Conservation (phyloP, 1,140 invertebrate species). For the Drosophila kohkoa region DNA sequence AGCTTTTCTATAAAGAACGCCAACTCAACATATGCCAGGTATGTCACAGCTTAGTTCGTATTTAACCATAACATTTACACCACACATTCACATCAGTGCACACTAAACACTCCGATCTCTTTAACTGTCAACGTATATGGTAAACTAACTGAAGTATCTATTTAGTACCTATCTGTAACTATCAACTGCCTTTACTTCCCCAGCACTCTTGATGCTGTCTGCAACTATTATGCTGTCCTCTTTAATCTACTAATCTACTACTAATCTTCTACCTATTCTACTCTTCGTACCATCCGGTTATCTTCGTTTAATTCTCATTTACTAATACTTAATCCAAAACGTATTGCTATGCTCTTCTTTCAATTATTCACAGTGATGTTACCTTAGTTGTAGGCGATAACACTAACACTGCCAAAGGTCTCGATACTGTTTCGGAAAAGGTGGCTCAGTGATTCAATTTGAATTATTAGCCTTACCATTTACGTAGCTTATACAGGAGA, state of each 20-base stretch:
- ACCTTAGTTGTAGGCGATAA: conserved; percentile 77
- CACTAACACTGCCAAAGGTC: conserved; percentile 60
- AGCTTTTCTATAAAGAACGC: conserved; percentile 81
- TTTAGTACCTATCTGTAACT: conserved; percentile 28
- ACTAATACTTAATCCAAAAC: conserved; percentile 63
- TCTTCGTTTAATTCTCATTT: conserved; percentile 23
- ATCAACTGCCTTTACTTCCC: conserved; percentile 25
- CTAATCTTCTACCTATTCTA: conserved; percentile 7
- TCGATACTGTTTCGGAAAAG: conserved; percentile 80
- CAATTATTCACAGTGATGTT: conserved; percentile 78
- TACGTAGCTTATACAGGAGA: conserved; percentile 35
- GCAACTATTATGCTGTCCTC: conserved; percentile 15
- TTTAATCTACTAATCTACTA: conserved; percentile 6
- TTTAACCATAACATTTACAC: conserved; percentile 27
- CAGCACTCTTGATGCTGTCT: conserved; percentile 27
- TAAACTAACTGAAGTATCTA: conserved; percentile 34
- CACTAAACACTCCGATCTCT: conserved; percentile 26
- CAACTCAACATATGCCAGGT: conserved; percentile 84
- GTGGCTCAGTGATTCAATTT: conserved; percentile 53
- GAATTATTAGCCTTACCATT: conserved; percentile 12
- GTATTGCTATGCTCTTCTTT: conserved; percentile 66
- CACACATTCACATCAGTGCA: conserved; percentile 34
- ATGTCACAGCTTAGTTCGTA: conserved; percentile 49
- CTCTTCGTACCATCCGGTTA: conserved; percentile 52
- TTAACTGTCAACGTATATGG: conserved; percentile 20